Conservation (phyloP, 2,113 vertebrate genomes). For the Oncorhynchus mykiss region DNA sequence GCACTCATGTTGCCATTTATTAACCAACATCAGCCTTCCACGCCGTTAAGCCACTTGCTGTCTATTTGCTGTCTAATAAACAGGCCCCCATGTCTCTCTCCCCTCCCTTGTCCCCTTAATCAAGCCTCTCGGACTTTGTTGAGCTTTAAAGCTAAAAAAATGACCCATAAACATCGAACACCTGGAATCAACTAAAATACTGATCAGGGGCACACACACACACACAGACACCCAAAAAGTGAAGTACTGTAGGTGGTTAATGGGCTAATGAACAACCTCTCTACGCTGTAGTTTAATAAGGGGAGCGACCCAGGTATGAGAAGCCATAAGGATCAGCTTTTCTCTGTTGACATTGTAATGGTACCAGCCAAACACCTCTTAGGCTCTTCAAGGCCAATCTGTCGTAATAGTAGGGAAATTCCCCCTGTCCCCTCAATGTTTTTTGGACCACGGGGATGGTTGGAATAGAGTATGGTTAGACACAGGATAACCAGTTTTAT, state of each 20-base stretch:
- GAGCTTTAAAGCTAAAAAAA: constrained; percentile 64
- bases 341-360: constrained; percentile 51
- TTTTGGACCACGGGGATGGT: background rate
- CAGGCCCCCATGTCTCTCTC: constrained; percentile 53
- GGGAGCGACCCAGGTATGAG: constrained; percentile 32
- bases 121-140: constrained; percentile 71
- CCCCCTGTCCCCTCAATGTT: background rate
- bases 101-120: constrained; percentile 56
- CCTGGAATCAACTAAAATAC: constrained; percentile 75
- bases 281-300: constrained; percentile 39
- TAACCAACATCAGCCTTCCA: constrained; percentile 84
- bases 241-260: constrained; percentile 62
- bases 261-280: constrained; percentile 63
- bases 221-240: constrained; percentile 43
- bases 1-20: constrained; percentile 81
- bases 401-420: constrained; percentile 23
- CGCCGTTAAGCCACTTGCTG: constrained; percentile 76
- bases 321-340: constrained; percentile 22
- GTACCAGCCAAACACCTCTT: constrained; percentile 25
- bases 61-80: constrained; percentile 83
- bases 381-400: constrained; percentile 38
- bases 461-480: too few relatives aligned
- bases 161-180: constrained; percentile 69
- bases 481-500: too few relatives aligned
- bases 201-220: constrained; percentile 43